A percentile compares a stretch with the other conserved stretches of the same genome.
Conservation (phyloP, 2,888 invertebrate species). For the Tridacna gigas region DNA sequence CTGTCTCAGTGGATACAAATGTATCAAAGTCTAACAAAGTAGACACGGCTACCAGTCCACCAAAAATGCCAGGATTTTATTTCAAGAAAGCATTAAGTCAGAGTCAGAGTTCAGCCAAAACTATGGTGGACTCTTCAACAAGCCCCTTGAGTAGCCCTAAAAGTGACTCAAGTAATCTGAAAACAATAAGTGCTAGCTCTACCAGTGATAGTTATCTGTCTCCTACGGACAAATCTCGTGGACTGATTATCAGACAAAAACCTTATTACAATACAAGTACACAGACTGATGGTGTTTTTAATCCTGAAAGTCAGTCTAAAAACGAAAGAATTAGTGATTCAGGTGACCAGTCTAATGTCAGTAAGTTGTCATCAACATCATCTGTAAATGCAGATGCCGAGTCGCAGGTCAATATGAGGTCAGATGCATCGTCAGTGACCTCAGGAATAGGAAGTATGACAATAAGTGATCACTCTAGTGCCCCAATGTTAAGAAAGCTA, state of each 20-base stretch:
- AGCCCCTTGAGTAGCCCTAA: constrained; percentile 67
- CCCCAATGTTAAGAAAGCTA: constrained; percentile 80
- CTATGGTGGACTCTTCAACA: constrained; percentile 64
- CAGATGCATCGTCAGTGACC: constrained; percentile 58
- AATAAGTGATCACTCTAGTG: constrained; percentile 66
- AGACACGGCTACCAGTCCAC: constrained; percentile 64
- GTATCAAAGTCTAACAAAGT: constrained; percentile 34
- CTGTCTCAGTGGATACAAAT: constrained; percentile 39
- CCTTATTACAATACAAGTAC: constrained; percentile 82
- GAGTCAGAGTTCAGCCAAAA: constrained; percentile 37
- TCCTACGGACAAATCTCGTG: constrained; percentile 53
- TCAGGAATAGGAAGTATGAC: constrained; percentile 63
- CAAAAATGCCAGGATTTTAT: constrained; percentile 51
- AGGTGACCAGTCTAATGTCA: constrained; percentile 68
- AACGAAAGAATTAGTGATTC: constrained; percentile 35
- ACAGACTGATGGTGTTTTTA: constrained; percentile 75
- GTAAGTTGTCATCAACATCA: constrained; percentile 35
- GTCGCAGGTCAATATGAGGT: constrained; percentile 23
- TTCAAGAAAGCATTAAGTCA: constrained; percentile 62
- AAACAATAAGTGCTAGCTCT: constrained; percentile 50
- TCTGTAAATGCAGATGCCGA: constrained; percentile 4
- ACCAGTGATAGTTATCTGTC: constrained; percentile 38
- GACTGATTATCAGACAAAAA: constrained; percentile 75
- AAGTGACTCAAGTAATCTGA: constrained; percentile 47
- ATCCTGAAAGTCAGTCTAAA: constrained; percentile 41